Conservation (phyloP, 2,113 vertebrate genomes). For the Thinocorus orbignyianus region DNA sequence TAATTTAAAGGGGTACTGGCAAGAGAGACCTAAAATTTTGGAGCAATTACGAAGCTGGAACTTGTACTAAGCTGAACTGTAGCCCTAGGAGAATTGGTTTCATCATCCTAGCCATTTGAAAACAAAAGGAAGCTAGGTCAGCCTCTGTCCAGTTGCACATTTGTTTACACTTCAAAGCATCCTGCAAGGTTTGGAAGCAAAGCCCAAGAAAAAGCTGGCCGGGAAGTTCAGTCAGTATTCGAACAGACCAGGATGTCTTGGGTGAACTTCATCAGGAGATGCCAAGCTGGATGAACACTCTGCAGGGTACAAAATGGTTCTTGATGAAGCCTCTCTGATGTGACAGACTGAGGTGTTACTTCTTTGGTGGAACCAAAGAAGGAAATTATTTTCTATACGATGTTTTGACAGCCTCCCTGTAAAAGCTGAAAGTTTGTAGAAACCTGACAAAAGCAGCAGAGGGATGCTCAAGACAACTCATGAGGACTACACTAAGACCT, state of each 20-base stretch:
- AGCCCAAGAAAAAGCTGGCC: background rate
- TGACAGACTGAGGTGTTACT: background rate
- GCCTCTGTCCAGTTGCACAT: background rate
- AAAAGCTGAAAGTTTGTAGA: background rate
- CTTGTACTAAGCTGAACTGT: background rate
- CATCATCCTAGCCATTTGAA: background rate
- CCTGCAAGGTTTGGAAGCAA: background rate
- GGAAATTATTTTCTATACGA: background rate
- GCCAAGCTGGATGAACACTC: background rate
- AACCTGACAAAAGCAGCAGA: slow-evolving; percentile 2
- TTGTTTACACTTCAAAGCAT: background rate
- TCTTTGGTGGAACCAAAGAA: background rate
- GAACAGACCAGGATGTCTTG: background rate
- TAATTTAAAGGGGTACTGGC: slow-evolving; percentile 38
- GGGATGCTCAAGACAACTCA: background rate
- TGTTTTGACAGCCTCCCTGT: background rate
- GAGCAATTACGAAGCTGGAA: background rate
- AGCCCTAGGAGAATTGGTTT: background rate
- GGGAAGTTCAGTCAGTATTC: background rate
- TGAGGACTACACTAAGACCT: background rate
- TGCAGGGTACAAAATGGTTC: background rate
- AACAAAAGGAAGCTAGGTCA: background rate
- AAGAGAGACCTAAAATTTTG: slow-evolving; percentile 25
- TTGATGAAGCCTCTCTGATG: background rate
- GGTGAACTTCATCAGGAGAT: background rate